Evolutionary conservation across 2,888 invertebrate species (phyloP), one percentile per base, ranked within the genome.

Genomic region (Cremastinae sp.): DNA sequence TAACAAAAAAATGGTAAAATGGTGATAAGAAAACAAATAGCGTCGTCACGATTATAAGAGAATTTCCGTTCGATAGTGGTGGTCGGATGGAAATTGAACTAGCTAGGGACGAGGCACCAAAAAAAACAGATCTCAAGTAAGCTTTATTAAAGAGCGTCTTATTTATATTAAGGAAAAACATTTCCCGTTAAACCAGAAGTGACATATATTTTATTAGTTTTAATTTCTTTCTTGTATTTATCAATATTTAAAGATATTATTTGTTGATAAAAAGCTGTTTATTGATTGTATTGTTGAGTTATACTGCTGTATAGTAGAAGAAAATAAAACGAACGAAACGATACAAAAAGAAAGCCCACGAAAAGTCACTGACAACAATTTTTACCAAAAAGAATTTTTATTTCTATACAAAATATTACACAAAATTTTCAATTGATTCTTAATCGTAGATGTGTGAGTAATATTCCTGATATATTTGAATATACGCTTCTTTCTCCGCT

Each of bases 401-500:
- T 78, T 76, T 76, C 75, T 85, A 84, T 84, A 87, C 82, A 87
- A 86, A 86, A 87, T 86, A 86, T 83, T 84, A 82, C 81, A 83
- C 49, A 47, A 62, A 55, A 37, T 37, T 43, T 12, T n/a, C 35
- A 2, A 4, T 1, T 35, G 41, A 51, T 35, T 14, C 47, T 79
- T 90, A 97, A 90, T 95, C 96, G 86, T 94, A 95, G 92, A 96
- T 95, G 89, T 96, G 95, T 81, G 96, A 95, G 91, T 96, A 97
- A 90, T 96, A 95, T 89, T 98, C 97, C 89, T 98, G 97, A 88
- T 97, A 97, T 49, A 96, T 93, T 90, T 96, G 95, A 83, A 98
- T 98, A 90, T 98, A 98, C 43, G 95, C 94, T 87, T 97, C 97
- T 90, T 97, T 98, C 88, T 98, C 98, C 2, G 94, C 91, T 16